phyloP scores from a whole-genome alignment of 1,140 invertebrate species.

The Scaptomyza hsui region DNA sequence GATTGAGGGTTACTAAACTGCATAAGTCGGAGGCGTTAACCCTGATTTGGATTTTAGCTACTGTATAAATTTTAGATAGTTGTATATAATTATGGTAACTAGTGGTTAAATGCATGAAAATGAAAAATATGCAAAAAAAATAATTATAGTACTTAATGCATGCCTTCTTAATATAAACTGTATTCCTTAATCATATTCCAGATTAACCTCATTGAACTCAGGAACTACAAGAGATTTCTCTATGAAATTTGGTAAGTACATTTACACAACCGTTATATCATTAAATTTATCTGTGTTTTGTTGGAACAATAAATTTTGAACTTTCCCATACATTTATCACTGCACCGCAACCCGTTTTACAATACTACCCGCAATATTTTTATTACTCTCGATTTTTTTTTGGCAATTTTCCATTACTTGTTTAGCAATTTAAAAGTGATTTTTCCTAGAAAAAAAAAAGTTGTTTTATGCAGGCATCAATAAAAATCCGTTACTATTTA shows the following conservation, averaged over 20 bases:
- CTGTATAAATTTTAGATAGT: conserved; percentile 38
- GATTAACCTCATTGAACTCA: conserved; percentile 4
- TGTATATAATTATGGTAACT: conserved; percentile 37
- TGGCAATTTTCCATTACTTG: conserved; percentile 30
- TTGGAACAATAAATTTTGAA: not conserved
- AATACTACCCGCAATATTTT: conserved; percentile 50
- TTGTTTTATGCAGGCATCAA: conserved; percentile 60
- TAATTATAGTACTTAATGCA: conserved; percentile 1
- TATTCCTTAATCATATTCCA: not conserved
- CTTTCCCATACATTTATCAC: no score
- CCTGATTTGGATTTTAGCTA: not conserved
- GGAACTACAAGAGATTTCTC: not conserved
- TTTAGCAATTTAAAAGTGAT: conserved; percentile 50
- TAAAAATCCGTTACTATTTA: conserved; percentile 69
- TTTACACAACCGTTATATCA: not conserved
- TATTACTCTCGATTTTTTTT: no score
- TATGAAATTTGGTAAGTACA: not conserved
- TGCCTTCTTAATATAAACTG: not conserved
- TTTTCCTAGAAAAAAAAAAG: conserved; percentile 46
- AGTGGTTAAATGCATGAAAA: conserved; percentile 14
- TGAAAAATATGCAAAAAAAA: conserved; percentile 6
- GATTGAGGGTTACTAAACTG: conserved; percentile 3
- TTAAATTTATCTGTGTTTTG: not conserved
- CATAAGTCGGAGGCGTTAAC: conserved; percentile 26
- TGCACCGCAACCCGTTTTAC: not conserved